These are phyloP conservation scores for Andricus quercusramuli DNA, from an alignment of 2,888 invertebrate genomes.

Conservation along the genomic window DNA sequence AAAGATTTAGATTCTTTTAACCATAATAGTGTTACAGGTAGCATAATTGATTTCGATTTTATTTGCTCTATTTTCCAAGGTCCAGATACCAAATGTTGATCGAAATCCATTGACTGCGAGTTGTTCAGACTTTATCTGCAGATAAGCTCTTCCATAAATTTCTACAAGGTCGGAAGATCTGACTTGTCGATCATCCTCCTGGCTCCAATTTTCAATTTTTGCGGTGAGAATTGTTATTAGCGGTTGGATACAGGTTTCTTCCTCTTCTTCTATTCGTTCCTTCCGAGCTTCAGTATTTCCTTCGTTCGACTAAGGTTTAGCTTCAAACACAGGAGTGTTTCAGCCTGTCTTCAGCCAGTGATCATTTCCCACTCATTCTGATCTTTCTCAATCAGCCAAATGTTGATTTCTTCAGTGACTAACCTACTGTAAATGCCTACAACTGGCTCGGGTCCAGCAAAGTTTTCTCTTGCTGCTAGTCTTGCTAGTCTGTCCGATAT, in stretches of 20 bases:
- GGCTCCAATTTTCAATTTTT: neutral
- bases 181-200: neutral
- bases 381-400: too few species aligned
- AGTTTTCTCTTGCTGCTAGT: too few species aligned
- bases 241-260: neutral
- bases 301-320: too few species aligned
- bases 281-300: too few species aligned
- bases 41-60: neutral
- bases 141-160: conserved; percentile 65
- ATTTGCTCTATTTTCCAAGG: neutral
- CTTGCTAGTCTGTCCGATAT: too few species aligned
- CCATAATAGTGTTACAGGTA: neutral
- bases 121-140: conserved; percentile 59
- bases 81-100: conserved; percentile 44
- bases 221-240: neutral
- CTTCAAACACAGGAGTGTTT: too few species aligned
- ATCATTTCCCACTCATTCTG: too few species aligned
- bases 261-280: too few species aligned
- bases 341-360: too few species aligned
- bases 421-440: too few species aligned
- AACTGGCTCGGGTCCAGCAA: too few species aligned
- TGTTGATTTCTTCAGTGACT: too few species aligned
- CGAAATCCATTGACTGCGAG: conserved; percentile 64
- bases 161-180: conserved; percentile 14
- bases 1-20: neutral